Conservation (phyloP, 2,888 invertebrate species). For the Drosophila fulvimacula region DNA sequence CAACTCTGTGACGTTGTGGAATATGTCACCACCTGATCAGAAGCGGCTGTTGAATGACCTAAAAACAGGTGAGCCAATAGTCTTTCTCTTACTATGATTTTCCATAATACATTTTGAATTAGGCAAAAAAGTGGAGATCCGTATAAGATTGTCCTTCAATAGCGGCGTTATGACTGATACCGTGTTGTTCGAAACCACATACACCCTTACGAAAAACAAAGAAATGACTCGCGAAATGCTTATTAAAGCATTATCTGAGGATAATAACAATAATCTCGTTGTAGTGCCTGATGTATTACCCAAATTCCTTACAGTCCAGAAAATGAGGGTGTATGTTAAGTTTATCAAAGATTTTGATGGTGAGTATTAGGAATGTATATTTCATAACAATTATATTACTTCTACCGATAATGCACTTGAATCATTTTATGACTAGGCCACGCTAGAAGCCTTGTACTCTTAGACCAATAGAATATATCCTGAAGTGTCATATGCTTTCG, state of each 20-base stretch:
- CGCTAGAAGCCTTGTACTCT: neutral
- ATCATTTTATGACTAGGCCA: neutral
- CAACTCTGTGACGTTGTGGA: slow-evolving; percentile 66
- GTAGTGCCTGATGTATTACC: slow-evolving; percentile 64
- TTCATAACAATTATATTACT: neutral
- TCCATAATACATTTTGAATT: neutral
- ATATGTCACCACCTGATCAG: slow-evolving; percentile 66
- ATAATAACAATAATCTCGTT: slow-evolving; percentile 25
- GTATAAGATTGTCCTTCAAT: slow-evolving; percentile 43
- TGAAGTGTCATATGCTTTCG: neutral
- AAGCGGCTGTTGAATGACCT: slow-evolving; percentile 50
- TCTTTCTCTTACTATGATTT: neutral
- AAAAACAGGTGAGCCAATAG: slow-evolving; percentile 31
- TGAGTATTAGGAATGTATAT: slow-evolving; percentile 19
- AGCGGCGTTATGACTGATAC: slow-evolving; percentile 18
- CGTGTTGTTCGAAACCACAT: slow-evolving; percentile 44
- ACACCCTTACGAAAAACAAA: slow-evolving; percentile 36
- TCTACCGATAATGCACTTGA: neutral
- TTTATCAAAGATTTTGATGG: slow-evolving; percentile 58
- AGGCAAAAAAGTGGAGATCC: slow-evolving; percentile 47
- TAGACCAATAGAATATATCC: neutral
- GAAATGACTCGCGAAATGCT: slow-evolving; percentile 45
- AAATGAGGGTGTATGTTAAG: slow-evolving; percentile 49
- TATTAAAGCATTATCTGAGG: slow-evolving; percentile 27
- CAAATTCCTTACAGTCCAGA: slow-evolving; percentile 56